Evolutionary conservation across 1,140 invertebrate species (phyloP), one percentile per base, ranked within the genome.

Genomic region (Drosophila tropicalis): DNA sequence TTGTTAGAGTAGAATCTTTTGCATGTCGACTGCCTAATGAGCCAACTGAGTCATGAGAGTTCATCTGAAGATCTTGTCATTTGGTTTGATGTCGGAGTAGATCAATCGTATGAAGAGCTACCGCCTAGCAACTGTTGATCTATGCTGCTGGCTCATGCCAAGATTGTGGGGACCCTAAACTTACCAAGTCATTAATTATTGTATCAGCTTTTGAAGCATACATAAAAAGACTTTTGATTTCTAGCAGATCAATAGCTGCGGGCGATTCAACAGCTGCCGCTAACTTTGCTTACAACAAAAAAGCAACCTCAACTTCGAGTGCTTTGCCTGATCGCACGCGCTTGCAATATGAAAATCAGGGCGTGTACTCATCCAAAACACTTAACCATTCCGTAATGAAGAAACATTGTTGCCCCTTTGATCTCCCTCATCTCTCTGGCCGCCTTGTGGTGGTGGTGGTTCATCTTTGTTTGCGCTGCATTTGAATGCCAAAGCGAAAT

Each of bases 221-320:
- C 74, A 71, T 47, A 73, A 78, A 83, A 84, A 89, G 81, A 91
- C 90, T 91, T 91, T 91, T 90, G 90, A 91, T 91, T 90, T 91
- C 90, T 67, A 86, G 79, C 90, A 87, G 84, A 90, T 90, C 83
- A 91, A 91, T 90, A 91, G 83, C 90, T 75, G 72, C 60, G 58
- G 86, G 90, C 72, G 58, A 56, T 72, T 57, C 39, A 40, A 39
- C 58, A 17, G 13, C 67, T 60, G 47, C 67, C 47, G 76, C 61
- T 79, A 82, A 78, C 70, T 75, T 81, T 74, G 76, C 80, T 51
- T 22, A 51, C 44, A 19, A 51, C 10, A 51, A 51, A 19, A 22
- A 25, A 25, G n/a, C n/a, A 25, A 25, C 1, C 15, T 10, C 44
- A 12, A 9, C 79, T 62, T 72, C 62, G 57, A 63, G 63, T 64